Percentiles rank a stretch among this genome's conserved stretches.
phyloP scores from a whole-genome alignment of 92 coral and sea anemone genomes.

The Epizoanthus stellaris region DNA sequence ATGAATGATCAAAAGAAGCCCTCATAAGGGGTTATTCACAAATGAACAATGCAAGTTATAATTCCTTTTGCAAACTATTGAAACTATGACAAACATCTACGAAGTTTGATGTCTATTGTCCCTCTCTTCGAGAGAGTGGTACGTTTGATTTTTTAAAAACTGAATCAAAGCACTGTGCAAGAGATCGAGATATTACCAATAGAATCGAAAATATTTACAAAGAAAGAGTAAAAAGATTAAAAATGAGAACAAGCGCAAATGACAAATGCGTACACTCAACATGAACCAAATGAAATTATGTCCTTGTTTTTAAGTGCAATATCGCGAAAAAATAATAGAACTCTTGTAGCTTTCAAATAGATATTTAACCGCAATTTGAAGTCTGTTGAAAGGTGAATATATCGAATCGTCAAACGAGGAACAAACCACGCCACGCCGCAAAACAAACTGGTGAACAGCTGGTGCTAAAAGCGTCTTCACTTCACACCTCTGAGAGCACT shows the following conservation, averaged over 20 bases:
- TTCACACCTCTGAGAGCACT: slow-evolving; percentile 26
- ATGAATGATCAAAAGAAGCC: slow-evolving; percentile 16
- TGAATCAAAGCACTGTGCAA: no score
- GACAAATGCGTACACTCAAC: no score
- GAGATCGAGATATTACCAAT: no score
- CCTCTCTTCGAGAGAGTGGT: neutral
- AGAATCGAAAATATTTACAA: no score
- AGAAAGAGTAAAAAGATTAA: no score
- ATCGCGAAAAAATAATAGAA: no score
- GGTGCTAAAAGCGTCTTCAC: slow-evolving; percentile 48
- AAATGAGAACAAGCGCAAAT: no score
- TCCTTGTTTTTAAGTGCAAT: no score
- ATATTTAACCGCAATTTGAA: neutral
- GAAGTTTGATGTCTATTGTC: neutral
- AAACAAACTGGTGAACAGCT: slow-evolving; percentile 13
- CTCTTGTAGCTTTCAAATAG: no score
- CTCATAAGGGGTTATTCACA: slow-evolving; percentile 23
- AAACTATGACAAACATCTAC: slow-evolving; percentile 36
- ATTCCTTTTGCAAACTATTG: slow-evolving; percentile 45
- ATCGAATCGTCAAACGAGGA: neutral
- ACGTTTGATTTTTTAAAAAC: no score
- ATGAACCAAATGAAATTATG: no score
- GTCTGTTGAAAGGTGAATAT: neutral
- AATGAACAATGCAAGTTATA: slow-evolving; percentile 28
- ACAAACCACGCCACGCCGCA: neutral